Evolutionary conservation across 2,113 vertebrate species (phyloP).

Genomic region (Baryphthengus martii): DNA sequence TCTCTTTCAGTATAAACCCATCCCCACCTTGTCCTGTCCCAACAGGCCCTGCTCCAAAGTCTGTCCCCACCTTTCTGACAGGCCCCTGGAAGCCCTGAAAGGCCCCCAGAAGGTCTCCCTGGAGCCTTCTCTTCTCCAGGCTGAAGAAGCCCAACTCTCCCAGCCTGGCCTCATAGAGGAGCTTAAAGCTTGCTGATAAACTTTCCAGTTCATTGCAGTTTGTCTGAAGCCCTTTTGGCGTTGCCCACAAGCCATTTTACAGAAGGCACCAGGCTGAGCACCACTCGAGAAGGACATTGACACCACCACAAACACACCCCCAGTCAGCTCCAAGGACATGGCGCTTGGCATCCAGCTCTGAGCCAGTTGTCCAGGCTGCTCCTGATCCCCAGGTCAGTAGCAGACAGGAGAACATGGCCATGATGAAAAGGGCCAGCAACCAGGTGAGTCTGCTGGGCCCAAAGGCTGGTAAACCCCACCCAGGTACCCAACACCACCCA

Average conservation of each 20-base stretch:
- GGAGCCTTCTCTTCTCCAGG: too few species aligned
- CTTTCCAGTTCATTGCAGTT: background rate
- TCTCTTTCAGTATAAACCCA: too few species aligned
- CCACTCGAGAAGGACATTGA: too few species aligned
- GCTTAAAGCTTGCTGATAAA: background rate
- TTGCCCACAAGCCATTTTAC: accelerated
- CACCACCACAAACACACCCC: accelerated
- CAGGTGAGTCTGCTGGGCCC: background rate
- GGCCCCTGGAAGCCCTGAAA: too few species aligned
- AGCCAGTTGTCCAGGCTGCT: background rate
- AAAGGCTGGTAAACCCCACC: accelerated
- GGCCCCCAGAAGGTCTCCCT: too few species aligned
- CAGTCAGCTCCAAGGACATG: accelerated
- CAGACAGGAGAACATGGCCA: too few species aligned
- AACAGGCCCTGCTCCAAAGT: too few species aligned
- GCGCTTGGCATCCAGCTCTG: accelerated
- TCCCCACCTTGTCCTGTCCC: too few species aligned
- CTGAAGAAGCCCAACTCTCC: too few species aligned
- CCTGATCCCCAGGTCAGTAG: background rate
- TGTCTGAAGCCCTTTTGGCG: accelerated
- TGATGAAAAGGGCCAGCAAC: background rate
- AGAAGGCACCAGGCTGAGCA: background rate
- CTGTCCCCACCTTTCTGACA: too few species aligned
- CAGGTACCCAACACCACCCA: accelerated
- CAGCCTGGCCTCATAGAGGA: too few species aligned